A percentile compares a stretch with the other conserved stretches of the same genome.
Conservation (phyloP, 2,888 invertebrate genomes). For the Eurytoma californica region DNA sequence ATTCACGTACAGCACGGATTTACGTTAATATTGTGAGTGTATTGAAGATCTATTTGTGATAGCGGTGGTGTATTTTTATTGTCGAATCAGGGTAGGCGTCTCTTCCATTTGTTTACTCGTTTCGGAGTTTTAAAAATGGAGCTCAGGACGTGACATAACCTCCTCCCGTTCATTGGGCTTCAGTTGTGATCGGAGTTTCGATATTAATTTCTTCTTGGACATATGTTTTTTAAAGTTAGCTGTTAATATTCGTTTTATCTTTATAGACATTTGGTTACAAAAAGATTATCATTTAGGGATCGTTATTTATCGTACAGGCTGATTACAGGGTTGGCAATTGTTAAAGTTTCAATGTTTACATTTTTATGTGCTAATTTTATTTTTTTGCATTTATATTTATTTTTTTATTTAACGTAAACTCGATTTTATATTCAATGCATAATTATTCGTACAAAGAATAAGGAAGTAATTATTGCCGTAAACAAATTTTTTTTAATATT, state of each 20-base stretch:
- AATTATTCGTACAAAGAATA: neutral
- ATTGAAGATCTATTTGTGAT: too few relatives aligned
- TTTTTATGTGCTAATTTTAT: neutral
- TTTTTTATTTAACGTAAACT: neutral
- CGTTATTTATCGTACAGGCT: neutral
- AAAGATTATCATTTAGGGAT: neutral
- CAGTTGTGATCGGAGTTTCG: neutral
- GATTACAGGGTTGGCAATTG: neutral
- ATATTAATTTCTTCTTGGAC: neutral
- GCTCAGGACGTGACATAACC: constrained; percentile 28
- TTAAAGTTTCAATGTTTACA: constrained; percentile 17
- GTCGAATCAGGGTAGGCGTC: too few relatives aligned
- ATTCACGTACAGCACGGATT: too few relatives aligned
- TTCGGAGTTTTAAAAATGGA: constrained; percentile 36
- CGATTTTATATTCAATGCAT: neutral
- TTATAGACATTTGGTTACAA: neutral
- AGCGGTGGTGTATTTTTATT: too few relatives aligned
- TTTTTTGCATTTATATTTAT: neutral
- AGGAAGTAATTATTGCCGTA: neutral
- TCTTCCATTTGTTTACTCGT: neutral
- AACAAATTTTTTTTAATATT: neutral
- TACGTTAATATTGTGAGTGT: too few relatives aligned
- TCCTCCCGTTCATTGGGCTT: neutral
- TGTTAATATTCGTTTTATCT: neutral
- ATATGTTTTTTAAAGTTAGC: neutral